phyloP scores from a whole-genome alignment of 2,797 vertebrate species.

The Pygocentrus nattereri region DNA sequence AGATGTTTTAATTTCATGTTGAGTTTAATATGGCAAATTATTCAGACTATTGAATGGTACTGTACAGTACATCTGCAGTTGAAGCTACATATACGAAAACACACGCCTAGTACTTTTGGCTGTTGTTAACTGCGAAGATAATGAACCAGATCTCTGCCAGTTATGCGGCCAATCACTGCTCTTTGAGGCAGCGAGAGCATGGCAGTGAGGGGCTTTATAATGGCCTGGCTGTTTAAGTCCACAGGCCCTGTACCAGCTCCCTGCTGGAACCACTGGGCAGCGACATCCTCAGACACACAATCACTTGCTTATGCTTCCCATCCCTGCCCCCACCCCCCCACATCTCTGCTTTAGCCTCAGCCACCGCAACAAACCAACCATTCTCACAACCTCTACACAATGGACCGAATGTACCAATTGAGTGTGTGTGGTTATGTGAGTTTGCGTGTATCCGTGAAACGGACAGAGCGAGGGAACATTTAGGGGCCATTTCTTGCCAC shows the following conservation, averaged over 20 bases:
- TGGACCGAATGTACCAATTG: conserved; percentile 67
- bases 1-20: no score
- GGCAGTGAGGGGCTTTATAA: conserved; percentile 45
- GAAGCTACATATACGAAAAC: neutral
- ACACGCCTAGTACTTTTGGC: conserved; percentile 4
- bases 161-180: conserved; percentile 9
- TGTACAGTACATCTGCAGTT: no score
- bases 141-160: conserved; percentile 46
- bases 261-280: conserved; percentile 61
- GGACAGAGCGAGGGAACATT: conserved; percentile 46
- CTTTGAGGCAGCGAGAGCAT: conserved; percentile 22
- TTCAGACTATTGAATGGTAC: no score
- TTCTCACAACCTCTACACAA: conserved; percentile 71
- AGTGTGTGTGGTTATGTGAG: conserved; percentile 35
- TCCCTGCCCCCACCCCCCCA: conserved; percentile 59
- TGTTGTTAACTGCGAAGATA: conserved; percentile 18
- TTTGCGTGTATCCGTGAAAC: conserved; percentile 37
- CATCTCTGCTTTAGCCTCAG: conserved; percentile 65
- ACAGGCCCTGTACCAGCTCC: conserved; percentile 59
- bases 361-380: conserved; percentile 66
- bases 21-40: neutral
- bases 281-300: conserved; percentile 61
- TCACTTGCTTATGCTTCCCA: conserved; percentile 71
- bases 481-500: conserved; percentile 58
- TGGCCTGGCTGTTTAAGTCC: conserved; percentile 45